Evolutionary conservation across 2,888 invertebrate species (phyloP).

Genomic region (Nematopogon swammerdamellus): DNA sequence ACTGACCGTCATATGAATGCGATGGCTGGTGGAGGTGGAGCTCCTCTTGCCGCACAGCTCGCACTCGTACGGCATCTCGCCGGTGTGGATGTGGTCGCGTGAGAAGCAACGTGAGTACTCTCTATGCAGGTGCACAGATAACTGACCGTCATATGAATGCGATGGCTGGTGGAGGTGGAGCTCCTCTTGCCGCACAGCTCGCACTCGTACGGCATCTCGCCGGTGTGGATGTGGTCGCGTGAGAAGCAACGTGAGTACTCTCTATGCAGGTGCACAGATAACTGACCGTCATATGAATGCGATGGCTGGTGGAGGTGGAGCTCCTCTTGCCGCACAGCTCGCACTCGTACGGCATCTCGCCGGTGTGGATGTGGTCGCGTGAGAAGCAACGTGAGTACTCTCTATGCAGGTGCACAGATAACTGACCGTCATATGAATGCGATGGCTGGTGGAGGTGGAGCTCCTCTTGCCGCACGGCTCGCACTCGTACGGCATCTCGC

Average conservation of each 20-base stretch:
- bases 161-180: neutral
- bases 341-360: neutral
- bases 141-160: neutral
- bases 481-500: neutral
- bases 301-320: neutral
- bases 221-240: neutral
- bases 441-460: neutral
- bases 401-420: too few relatives aligned
- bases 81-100: too few relatives aligned
- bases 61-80: too few relatives aligned
- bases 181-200: neutral
- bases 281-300: neutral
- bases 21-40: too few relatives aligned
- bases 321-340: neutral
- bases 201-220: neutral
- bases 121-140: too few relatives aligned
- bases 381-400: too few relatives aligned
- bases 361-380: neutral
- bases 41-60: too few relatives aligned
- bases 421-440: neutral
- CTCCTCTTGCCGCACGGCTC: neutral
- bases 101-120: too few relatives aligned
- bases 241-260: neutral
- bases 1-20: too few relatives aligned
- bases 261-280: too few relatives aligned